Evolutionary conservation across 2,797 vertebrate genomes (phyloP).

Genomic region (Moxostoma hubbsi): DNA sequence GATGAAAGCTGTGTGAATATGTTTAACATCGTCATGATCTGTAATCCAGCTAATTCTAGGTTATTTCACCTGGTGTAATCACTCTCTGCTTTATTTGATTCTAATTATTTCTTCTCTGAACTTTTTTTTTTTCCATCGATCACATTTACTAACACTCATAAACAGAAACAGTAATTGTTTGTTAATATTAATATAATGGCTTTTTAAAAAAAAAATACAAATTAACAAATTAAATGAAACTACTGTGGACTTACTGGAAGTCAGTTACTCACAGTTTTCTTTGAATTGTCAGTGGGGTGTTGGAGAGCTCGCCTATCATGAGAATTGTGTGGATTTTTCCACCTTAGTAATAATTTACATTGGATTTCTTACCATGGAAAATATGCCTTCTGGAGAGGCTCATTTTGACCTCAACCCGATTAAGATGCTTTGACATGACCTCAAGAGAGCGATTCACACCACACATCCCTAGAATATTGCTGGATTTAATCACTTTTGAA

Average conservation of each 20-base stretch:
- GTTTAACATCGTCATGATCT: slow-evolving; percentile 21
- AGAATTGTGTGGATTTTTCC: slow-evolving; percentile 25
- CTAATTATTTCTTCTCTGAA: slow-evolving; percentile 24
- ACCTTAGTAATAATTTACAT: not conserved
- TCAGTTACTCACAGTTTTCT: not conserved
- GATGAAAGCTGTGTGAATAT: slow-evolving; percentile 19
- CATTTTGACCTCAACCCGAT: no score
- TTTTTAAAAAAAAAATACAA: slow-evolving; percentile 14
- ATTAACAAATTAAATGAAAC: not conserved
- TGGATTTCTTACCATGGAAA: no score
- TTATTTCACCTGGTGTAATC: slow-evolving; percentile 52
- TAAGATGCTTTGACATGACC: no score
- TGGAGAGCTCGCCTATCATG: not conserved
- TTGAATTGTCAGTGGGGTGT: no score
- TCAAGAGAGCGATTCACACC: no score
- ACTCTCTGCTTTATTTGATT: slow-evolving; percentile 51
- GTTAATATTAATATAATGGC: slow-evolving; percentile 2
- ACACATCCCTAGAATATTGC: no score
- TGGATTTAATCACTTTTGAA: no score
- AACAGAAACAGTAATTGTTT: slow-evolving; percentile 31
- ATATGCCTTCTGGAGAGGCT: no score
- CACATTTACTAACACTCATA: slow-evolving; percentile 4
- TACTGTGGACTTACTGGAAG: slow-evolving; percentile 1
- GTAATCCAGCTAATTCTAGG: slow-evolving; percentile 29
- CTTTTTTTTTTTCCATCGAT: not conserved